Conservation (phyloP, 2,113 vertebrate genomes). For the Gnathonemus longibarbis region DNA sequence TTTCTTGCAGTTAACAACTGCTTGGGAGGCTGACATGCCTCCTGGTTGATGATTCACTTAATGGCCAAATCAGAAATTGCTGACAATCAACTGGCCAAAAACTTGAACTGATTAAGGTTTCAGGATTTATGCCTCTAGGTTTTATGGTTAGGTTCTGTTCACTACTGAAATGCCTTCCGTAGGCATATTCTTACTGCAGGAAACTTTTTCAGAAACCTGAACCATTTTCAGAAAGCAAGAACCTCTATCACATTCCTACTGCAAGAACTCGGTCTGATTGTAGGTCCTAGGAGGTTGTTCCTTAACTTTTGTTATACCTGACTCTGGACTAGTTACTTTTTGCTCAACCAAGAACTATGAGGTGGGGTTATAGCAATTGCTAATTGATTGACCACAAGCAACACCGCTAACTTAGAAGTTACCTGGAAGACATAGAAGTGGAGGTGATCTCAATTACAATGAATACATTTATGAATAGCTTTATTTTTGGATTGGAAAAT, state of each 20-base stretch:
- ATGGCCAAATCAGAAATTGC: slow-evolving; percentile 73
- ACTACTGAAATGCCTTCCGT: not conserved
- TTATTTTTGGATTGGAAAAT: not conserved
- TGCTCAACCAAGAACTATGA: not conserved
- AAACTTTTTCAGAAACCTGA: not conserved
- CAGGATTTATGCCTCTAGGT: slow-evolving; percentile 16
- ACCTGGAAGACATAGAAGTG: not conserved
- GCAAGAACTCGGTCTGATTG: not conserved
- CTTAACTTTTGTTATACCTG: not conserved
- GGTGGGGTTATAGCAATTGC: not conserved
- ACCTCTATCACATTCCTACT: not conserved
- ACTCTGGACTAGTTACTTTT: not conserved
- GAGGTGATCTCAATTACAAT: not conserved
- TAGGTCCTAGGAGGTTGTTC: not conserved
- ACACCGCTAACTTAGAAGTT: not conserved
- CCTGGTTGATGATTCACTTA: slow-evolving; percentile 87
- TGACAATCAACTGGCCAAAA: slow-evolving; percentile 51
- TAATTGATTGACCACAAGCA: not conserved
- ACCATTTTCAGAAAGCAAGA: not conserved
- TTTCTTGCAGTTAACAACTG: slow-evolving; percentile 72
- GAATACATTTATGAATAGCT: not conserved
- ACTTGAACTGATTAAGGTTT: slow-evolving; percentile 14
- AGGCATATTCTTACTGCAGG: not conserved
- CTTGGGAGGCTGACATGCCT: slow-evolving; percentile 64
- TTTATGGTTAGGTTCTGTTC: slow-evolving; percentile 12